Evolutionary conservation across 2,113 vertebrate genomes (phyloP), one percentile per base, ranked within the genome.

Genomic region (Dolichotis patagonum): DNA sequence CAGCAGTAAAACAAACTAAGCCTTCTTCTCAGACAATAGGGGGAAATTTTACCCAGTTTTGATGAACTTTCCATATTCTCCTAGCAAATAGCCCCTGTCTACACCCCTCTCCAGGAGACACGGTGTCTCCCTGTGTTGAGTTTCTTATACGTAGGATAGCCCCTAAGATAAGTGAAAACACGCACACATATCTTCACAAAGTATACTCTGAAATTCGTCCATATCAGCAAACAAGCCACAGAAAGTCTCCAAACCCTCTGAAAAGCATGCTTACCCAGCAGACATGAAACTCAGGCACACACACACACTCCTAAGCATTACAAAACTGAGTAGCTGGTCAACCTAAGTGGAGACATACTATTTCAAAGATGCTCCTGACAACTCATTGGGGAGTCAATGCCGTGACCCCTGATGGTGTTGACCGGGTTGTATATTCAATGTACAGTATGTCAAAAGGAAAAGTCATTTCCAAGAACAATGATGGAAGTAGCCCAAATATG

Each of bases 401-500:
- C 38, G 13, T 19, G 32, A 91, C 78, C 67, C 94, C 88, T 94
- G 73, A 97, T 0, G 20, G 77, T 91, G 80, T 88, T 96, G 96
- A 98, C 90, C 97, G 97, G 97, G 98, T 97, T 98, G 93, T 97
- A 97, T 97, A 96, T 85, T 85, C 91, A 98, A 98, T 93, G 95
- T 75, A 96, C 82, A 88, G 94, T 97, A 98, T 96, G 97, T 98
- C 97, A 97, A 97, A 96, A 95, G 90, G 95, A 96, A 97, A 97
- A 97, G 89, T 43, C 14, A 81, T 97, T 98, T 98, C 98, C 97
- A 98, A 98, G 98, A 99, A 99, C 98, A 99, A 98, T 98, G 98
- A 98, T 98, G 98, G 98, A 99, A 98, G 80, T 93, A 97, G 85
- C 98, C 98, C 98, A 99, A 99, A 98, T 98, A 98, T 99, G 98